Evolutionary conservation across 92 coral and sea anemone genomes (phyloP), one percentile per base, ranked within the genome.

Genomic region (Porites lobata): DNA sequence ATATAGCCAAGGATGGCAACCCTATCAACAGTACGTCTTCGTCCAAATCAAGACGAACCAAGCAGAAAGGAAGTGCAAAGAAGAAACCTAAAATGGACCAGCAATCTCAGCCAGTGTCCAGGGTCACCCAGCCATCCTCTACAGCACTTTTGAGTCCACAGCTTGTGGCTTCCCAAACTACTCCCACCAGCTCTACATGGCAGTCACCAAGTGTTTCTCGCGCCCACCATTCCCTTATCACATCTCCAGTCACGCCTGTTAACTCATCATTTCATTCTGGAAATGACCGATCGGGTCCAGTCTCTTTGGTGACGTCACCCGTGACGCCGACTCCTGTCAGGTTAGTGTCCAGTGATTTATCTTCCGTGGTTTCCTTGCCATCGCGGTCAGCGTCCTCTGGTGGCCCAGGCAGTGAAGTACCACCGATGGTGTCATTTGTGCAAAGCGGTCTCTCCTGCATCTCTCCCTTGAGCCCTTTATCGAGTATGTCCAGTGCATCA

Each of bases 391-490:
- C n/a, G 17, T 18, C 78, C 24, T 75, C 78, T 6, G 22, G 64
- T n/a, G 47, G 32, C 3, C 50, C 87, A 3, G 69, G 75, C 52
- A 59, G 81, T 75, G 93, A 87, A 15, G 75, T 75, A 65, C 81
- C 93, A 18, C 67, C 63, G 19, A 91, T 90, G 90, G 91, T 86
- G n/a, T 86, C 89, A 24, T 89, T 93, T 72, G 94, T 76, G 15
- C 93, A 93, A 22, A 90, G 24, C 56, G 88, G 94, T 3, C 89
- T 93, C 68, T 86, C 95, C 9, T 72, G 68, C 75, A 86, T 93
- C 68, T 75, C 95, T n/a, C 95, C 95, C 11, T 69, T 93, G 72
- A 93, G 95, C 54, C 95, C 95, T 12, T 18, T 80, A 29, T 58
- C 83, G 9, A 50, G 52, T 18, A 64, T 75, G 65, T 17, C 81